These are phyloP conservation scores for Nephrotoma flavescens DNA, from an alignment of 2,888 invertebrate species.

Conservation along the genomic window DNA sequence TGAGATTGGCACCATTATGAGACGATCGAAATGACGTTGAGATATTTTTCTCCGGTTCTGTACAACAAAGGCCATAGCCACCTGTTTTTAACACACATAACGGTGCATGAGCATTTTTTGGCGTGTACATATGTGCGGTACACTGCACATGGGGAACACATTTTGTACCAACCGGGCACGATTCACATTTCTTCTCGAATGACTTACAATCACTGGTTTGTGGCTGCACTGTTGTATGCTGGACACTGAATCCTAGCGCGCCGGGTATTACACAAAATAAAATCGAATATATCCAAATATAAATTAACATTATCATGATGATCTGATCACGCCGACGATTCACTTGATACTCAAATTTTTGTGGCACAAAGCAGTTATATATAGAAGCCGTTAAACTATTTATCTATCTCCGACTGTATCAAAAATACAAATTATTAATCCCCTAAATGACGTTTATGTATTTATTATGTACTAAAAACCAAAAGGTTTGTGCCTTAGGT, in stretches of 20 bases:
- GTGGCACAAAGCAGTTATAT: not conserved
- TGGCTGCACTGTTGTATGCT: not conserved
- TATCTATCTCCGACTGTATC: not conserved
- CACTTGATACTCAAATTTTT: not conserved
- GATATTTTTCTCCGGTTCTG: constrained; percentile 18
- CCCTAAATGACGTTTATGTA: not conserved
- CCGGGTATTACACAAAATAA: not conserved
- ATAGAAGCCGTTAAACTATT: not conserved
- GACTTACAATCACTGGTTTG: not conserved
- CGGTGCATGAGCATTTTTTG: constrained; percentile 26
- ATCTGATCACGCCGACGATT: not conserved
- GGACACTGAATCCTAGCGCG: not conserved
- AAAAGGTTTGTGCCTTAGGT: not conserved
- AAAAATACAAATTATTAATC: not conserved
- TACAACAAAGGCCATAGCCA: constrained; percentile 44
- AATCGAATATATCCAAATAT: not conserved
- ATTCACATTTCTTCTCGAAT: constrained; percentile 20
- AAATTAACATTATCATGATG: not conserved
- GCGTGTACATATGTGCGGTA: constrained; percentile 42
- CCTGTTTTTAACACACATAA: constrained; percentile 37
- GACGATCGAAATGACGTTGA: not conserved
- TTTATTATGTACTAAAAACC: not conserved
- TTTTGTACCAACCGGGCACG: constrained; percentile 34
- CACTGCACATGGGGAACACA: constrained; percentile 52
- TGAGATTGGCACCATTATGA: not conserved